phyloP scores from a whole-genome alignment of 2,797 vertebrate genomes.

The Rhynchotus rufescens region DNA sequence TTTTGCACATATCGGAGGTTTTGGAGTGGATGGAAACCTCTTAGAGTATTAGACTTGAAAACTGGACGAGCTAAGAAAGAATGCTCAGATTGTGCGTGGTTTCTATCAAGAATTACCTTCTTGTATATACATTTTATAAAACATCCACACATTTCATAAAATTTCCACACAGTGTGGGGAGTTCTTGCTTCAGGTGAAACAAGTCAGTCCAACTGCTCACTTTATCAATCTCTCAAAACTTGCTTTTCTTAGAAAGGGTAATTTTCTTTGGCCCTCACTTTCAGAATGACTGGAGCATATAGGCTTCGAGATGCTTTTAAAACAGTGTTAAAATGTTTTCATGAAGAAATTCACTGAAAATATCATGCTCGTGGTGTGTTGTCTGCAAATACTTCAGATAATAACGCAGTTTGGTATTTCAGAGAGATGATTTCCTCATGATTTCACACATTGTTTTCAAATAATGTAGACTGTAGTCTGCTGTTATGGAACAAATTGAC shows the following conservation, averaged over 20 bases:
- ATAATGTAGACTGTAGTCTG: background rate
- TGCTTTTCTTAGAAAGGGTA: background rate
- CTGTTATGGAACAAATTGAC: background rate
- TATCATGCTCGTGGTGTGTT: background rate
- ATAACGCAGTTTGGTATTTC: background rate
- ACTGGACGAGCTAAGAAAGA: background rate
- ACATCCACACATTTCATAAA: too few relatives aligned
- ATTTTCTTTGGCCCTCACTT: background rate
- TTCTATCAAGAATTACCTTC: background rate
- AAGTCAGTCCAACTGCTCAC: too few relatives aligned
- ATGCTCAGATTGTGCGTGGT: background rate
- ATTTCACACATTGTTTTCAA: constrained; percentile 18
- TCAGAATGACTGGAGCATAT: background rate
- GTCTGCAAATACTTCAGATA: background rate
- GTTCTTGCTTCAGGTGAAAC: background rate
- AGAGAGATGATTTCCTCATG: background rate
- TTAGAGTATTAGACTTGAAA: background rate
- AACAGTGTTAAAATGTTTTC: background rate
- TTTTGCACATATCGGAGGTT: background rate
- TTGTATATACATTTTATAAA: background rate
- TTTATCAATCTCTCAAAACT: rapidly evolving
- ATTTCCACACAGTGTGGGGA: background rate
- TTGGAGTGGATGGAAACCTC: background rate
- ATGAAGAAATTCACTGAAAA: background rate
- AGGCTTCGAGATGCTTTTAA: background rate